Base-by-base conservation (phyloP, 2,113 vertebrate species). In the Sebastes schlegelii region DNA sequence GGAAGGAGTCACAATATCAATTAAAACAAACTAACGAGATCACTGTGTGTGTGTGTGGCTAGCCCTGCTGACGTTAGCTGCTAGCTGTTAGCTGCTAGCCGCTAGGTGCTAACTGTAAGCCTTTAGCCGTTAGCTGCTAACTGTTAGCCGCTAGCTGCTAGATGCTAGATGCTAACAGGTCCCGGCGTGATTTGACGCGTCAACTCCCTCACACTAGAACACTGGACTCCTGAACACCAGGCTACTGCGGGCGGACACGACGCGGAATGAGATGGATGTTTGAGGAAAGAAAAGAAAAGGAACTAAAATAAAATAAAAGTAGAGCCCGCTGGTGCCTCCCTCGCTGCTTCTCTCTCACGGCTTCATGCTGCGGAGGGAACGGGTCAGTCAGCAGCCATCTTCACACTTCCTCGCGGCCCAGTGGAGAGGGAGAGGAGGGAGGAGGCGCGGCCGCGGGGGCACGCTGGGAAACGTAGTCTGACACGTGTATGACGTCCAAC, bases 121-220 rank as follows among this genome's bases (percentile, higher is more conserved):
- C 34, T 34, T 34, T 34, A 34, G 34, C 34, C 91, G 72, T 87
- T 87, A 34, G 34, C 34, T 57, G 94, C 94, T 92, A 94, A 91
- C 89, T 79, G 74, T 77, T 34, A 34, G 26, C 26, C 2, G 26
- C 4, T 34, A 34, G 34, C 76, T 79, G 74, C 75, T 34, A 34
- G 87, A 26, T 86, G 92, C 74, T 94, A 92, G 92, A 92, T 91
- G 88, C 90, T 92, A 84, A 92, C 91, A 88, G 93, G 90, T 91
- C 93, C 95, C 95, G 95, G 95, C 94, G 92, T 95, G 94, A 95
- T 94, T 91, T 94, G 94, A 95, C 94, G 95, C 94, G 94, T 95
- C 95, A 94, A 94, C 93, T 94, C 91, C 89, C 85, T 34, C 34
- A 34, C 34, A 34, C n/a, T n/a, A n/a, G n/a, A n/a, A n/a, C n/a